Evolutionary conservation across 2,797 vertebrate genomes (phyloP).

Genomic region (Rousettus madagascariensis): DNA sequence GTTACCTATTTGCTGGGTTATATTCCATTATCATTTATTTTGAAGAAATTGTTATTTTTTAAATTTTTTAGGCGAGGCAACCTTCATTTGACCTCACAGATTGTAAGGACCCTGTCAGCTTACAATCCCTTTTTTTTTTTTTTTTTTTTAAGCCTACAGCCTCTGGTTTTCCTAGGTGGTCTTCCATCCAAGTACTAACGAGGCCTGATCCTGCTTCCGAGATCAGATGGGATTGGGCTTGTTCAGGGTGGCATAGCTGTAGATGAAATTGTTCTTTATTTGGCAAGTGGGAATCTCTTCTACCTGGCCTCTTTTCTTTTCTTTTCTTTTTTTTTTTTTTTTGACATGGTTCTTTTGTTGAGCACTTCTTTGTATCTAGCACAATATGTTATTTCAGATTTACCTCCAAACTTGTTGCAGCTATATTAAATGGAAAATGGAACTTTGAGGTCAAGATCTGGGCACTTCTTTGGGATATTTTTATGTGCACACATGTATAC

Average conservation of each 20-base stretch:
- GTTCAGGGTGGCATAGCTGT: no score
- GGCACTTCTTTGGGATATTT: background rate
- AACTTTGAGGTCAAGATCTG: background rate
- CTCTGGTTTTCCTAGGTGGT: no score
- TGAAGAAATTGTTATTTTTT: background rate
- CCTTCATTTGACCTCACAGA: no score
- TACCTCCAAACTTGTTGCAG: background rate
- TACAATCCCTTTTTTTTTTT: no score
- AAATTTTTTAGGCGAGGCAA: no score
- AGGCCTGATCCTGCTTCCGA: no score
- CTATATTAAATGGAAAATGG: constrained; percentile 19
- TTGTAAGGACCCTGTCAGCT: no score
- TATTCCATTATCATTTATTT: background rate
- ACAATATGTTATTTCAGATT: background rate
- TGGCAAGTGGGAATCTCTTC: background rate
- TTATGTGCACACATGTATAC: background rate
- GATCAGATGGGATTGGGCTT: no score
- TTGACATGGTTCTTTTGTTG: background rate
- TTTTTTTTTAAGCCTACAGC: no score
- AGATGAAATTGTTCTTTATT: background rate
- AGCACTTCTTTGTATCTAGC: background rate
- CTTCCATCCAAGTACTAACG: no score
- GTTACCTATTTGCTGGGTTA: background rate
- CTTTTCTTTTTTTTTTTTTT: background rate
- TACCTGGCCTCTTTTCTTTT: background rate